These are phyloP conservation scores for Gandaritis pyraliata DNA, from an alignment of 2,888 invertebrate genomes.

Conservation along the genomic window DNA sequence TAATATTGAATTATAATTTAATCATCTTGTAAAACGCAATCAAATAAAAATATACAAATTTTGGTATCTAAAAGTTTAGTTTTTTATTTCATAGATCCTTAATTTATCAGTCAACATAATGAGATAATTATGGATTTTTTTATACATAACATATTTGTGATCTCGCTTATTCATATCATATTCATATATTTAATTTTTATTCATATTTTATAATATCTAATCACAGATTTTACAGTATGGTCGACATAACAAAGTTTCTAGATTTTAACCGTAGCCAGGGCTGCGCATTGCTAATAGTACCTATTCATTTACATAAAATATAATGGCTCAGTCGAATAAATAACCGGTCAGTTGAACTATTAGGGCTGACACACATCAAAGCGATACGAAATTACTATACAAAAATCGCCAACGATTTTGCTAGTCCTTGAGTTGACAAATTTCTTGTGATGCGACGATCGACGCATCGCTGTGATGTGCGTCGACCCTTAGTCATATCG, in stretches of 20 bases:
- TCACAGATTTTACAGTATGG: constrained; percentile 14
- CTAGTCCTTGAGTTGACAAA: too few relatives aligned
- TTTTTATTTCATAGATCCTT: constrained; percentile 45
- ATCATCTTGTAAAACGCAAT: constrained; percentile 83
- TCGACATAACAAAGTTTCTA: background rate
- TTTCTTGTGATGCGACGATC: too few relatives aligned
- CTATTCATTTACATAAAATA: background rate
- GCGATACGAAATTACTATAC: background rate
- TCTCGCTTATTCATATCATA: background rate
- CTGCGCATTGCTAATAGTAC: background rate
- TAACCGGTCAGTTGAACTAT: background rate
- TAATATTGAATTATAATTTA: constrained; percentile 79
- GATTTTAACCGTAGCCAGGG: background rate
- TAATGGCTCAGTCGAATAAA: background rate
- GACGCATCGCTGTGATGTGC: background rate
- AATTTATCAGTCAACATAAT: constrained; percentile 19
- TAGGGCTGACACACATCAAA: background rate
- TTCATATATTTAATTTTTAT: too few relatives aligned
- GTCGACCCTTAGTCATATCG: constrained; percentile 1
- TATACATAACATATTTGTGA: constrained; percentile 3
- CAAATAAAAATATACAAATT: constrained; percentile 82
- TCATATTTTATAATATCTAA: constrained; percentile 3
- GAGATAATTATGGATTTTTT: constrained; percentile 8
- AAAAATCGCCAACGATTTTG: too few relatives aligned
- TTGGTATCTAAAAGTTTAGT: constrained; percentile 65